A percentile compares a stretch with the other conserved stretches of the same genome.
Conservation (phyloP, 2,113 vertebrate genomes). For the Scophthalmus maximus region DNA sequence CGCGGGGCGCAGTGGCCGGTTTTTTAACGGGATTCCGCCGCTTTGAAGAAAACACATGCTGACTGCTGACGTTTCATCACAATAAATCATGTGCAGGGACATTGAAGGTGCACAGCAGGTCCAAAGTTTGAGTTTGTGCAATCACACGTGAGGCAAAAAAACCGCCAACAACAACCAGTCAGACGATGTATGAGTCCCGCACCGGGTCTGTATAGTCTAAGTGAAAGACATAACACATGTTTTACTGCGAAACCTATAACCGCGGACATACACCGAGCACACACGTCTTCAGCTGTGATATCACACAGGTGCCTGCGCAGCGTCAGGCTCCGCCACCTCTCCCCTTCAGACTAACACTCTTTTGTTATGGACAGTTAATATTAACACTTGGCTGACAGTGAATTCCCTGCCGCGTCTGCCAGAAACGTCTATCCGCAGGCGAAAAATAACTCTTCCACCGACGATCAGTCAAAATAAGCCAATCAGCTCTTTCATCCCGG, state of each 20-base stretch:
- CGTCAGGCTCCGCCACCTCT: conserved; percentile 47
- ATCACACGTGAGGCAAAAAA: not conserved
- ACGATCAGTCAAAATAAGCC: conserved; percentile 74
- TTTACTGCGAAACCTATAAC: conserved; percentile 32
- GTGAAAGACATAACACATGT: conserved; percentile 55
- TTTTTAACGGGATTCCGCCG: no score
- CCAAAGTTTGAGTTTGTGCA: conserved; percentile 5
- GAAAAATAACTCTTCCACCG: conserved; percentile 50
- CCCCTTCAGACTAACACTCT: conserved; percentile 50
- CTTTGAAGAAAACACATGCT: not conserved
- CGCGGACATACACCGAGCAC: conserved; percentile 21
- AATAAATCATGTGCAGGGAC: not conserved
- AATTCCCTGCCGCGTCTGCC: conserved; percentile 57
- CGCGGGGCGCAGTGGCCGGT: not conserved
- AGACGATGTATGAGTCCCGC: conserved; percentile 10
- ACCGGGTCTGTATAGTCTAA: conserved; percentile 35
- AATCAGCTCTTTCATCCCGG: conserved; percentile 64
- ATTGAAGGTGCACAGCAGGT: not conserved
- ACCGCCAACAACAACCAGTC: conserved; percentile 16
- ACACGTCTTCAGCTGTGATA: conserved; percentile 35
- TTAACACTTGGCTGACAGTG: conserved; percentile 56
- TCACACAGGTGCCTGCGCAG: conserved; percentile 59
- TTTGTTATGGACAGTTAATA: conserved; percentile 68
- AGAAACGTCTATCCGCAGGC: conserved; percentile 59
- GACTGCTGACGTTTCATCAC: not conserved